Evolutionary conservation across 2,888 invertebrate species (phyloP), one percentile per base, ranked within the genome.

Genomic region (Heliconius hortense): DNA sequence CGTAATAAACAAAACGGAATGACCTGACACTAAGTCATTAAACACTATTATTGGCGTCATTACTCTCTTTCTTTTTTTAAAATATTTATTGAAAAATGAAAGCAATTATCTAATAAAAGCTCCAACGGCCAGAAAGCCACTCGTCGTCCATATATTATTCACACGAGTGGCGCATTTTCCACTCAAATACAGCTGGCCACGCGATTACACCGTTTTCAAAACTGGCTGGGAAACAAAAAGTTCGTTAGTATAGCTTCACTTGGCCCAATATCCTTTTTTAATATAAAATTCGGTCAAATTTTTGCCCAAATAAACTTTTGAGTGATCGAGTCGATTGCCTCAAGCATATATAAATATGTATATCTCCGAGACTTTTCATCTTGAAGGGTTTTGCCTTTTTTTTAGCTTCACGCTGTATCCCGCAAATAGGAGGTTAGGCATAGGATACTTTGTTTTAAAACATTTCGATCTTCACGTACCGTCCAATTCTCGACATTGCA

Each of bases 201-300:
- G 70, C 56, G 39, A 70, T 74, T 74, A 74, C 70, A 70, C 26
- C n/a, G 69, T 56, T 48, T 70, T 70, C 15, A 68, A 74, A 56
- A 63, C 18, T 35, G 74, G 15, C 7, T 15, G n/a, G 63, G 18
- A 71, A 71, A 71, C 71, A 71, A 74, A 67, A 73, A 70, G 70
- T 64, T 69, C 62, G 48, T 35, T 62, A 70, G 70, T 53, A 43
- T 35, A 56, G 70, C 70, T 70, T 53, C 48, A 35, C 26, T 74
- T 56, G 15, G 26, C 26, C 70, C 74, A 64, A 74, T 70, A 64
- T 56, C 63, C 26, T 63, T 63, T 43, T 70, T 62, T 60, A 28
- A 71, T 43, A 24, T 7, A 43, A 71, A 62, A 26, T 71, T 60
- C 24, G 60, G 60, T 60, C 4, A 43, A 28, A 26, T 43, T 43